Evolutionary conservation across 2,888 invertebrate species (phyloP), one percentile per base, ranked within the genome.

Genomic region (Formica aserva): DNA sequence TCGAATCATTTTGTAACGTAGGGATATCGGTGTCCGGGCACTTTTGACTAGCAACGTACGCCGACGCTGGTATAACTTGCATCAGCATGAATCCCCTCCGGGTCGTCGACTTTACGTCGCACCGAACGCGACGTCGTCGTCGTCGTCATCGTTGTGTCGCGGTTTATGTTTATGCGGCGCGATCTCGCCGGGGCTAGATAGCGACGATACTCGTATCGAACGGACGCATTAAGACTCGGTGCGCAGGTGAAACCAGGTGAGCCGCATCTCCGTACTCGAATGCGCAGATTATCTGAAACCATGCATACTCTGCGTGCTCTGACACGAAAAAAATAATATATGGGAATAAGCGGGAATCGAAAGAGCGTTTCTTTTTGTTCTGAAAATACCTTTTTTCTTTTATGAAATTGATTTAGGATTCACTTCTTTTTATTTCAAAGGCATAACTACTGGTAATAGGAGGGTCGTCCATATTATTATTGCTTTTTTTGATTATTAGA

Each of bases 101-200:
- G 78, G 78, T 57, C 78, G 60, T 78, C 45, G 69, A 66, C 82
- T 78, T 82, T 78, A 65, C 62, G 62, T 69, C 48, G 74, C 26
- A 32, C 52, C 67, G 41, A 60, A 15, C 41, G 32, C 35, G 60
- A 66, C 66, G 41, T 41, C 41, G 41, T 13, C 41, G 41, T 52
- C 66, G 81, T 80, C 82, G 67, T 48, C 48, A 35, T 62, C 71
- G 81, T 76, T 77, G 71, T 77, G 76, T 75, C 82, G 83, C 85
- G 87, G 87, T 90, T 91, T 88, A 90, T 86, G 85, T 92, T 91
- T 91, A 88, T 88, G 85, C 80, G 76, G 66, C 85, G 67, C 89
- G 85, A 84, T 86, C 82, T 83, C 63, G 48, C 67, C 86, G 86
- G 86, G 71, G 85, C 87, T 82, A 85, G 87, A 92, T 91, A 91